Evolutionary conservation across 2,113 vertebrate species (phyloP).

Genomic region (Ellobius talpinus): DNA sequence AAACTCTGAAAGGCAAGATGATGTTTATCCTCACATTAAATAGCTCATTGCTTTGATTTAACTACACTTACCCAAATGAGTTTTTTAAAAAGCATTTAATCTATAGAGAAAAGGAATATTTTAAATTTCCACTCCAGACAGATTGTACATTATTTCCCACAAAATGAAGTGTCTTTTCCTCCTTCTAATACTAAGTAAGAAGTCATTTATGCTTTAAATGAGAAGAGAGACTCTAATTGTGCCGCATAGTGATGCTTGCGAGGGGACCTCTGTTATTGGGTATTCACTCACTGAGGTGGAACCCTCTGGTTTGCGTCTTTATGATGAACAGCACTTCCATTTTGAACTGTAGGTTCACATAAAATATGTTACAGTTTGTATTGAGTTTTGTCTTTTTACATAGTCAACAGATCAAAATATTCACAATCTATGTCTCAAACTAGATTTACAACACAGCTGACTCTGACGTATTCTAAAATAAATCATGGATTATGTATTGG

Average conservation of each 20-base stretch:
- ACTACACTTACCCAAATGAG: neutral
- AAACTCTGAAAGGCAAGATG: conserved; percentile 32
- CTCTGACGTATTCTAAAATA: neutral
- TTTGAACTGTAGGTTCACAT: neutral
- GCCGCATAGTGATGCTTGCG: neutral
- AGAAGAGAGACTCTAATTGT: neutral
- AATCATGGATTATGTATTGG: neutral
- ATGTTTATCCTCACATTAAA: neutral
- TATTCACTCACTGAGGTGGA: neutral
- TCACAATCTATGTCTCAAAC: neutral
- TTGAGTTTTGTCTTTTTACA: neutral
- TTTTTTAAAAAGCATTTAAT: neutral
- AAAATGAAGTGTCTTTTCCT: neutral
- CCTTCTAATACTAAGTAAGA: conserved; percentile 35
- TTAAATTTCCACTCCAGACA: conserved; percentile 22
- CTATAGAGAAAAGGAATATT: neutral
- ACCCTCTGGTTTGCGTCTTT: neutral
- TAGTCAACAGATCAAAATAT: neutral
- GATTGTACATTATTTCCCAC: conserved; percentile 9
- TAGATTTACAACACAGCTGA: neutral
- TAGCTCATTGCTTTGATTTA: neutral
- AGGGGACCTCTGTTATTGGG: neutral
- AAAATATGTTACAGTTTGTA: neutral
- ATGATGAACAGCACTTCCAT: neutral
- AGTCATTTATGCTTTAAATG: neutral